Conservation (phyloP, 2,113 vertebrate genomes). For the Synchiropus splendidus region DNA sequence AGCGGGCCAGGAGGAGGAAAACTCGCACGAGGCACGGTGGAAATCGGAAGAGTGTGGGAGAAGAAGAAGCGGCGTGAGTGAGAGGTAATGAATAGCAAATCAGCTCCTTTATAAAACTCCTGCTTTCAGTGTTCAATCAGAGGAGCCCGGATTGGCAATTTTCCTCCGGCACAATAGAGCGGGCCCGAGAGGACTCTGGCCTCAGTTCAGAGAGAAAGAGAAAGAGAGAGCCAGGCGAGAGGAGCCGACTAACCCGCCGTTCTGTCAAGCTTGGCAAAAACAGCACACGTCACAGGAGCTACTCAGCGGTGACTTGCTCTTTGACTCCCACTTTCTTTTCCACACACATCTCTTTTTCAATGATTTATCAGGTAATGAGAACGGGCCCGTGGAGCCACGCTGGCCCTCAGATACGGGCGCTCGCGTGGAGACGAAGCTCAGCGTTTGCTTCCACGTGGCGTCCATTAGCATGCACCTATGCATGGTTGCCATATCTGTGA, state of each 20-base stretch:
- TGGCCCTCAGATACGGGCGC: too few species aligned
- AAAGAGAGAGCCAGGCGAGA: conserved; percentile 12
- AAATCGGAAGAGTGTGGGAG: conserved; percentile 35
- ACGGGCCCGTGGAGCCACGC: conserved; percentile 2
- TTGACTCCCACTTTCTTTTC: conserved; percentile 19
- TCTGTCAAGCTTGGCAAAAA: conserved; percentile 39
- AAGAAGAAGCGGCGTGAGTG: conserved; percentile 30
- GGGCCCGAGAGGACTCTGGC: conserved; percentile 47
- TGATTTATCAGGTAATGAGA: conserved; percentile 29
- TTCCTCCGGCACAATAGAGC: conserved; percentile 56
- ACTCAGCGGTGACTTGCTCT: conserved; percentile 29
- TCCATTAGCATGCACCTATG: too few species aligned
- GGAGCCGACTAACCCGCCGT: conserved; percentile 10
- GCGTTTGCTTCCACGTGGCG: too few species aligned
- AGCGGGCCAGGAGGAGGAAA: conserved; percentile 31
- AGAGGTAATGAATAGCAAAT: conserved; percentile 68
- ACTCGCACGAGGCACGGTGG: conserved; percentile 34
- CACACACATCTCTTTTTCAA: conserved; percentile 7
- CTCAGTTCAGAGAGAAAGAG: conserved; percentile 33
- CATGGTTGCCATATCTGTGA: too few species aligned
- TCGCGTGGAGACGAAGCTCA: too few species aligned
- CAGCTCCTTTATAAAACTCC: conserved; percentile 61
- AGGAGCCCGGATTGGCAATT: conserved; percentile 59
- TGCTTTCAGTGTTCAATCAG: conserved; percentile 65
- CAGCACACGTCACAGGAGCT: conserved; percentile 30